phyloP scores from a whole-genome alignment of 1,140 invertebrate genomes.

The Epicauta chinensis region DNA sequence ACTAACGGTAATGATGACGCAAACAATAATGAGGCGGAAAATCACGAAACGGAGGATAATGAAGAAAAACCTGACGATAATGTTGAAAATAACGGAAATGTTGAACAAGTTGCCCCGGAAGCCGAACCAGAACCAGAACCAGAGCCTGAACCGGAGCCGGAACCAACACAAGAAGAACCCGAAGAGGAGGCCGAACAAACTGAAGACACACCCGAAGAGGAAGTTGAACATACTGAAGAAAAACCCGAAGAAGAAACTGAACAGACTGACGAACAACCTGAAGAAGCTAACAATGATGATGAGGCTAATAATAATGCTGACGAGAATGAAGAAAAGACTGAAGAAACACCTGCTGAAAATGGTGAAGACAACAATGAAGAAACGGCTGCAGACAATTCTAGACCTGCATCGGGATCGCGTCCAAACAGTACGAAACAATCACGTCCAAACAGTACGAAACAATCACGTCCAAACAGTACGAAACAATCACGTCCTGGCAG shows the following conservation, averaged over 20 bases:
- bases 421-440: slow-evolving; percentile 8
- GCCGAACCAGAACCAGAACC: neutral
- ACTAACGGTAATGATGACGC: slow-evolving; percentile 11
- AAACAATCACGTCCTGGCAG: neutral
- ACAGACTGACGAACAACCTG: slow-evolving; percentile 20
- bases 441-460: slow-evolving; percentile 3
- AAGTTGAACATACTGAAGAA: slow-evolving; percentile 18
- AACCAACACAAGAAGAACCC: slow-evolving; percentile 28
- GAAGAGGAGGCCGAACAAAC: slow-evolving; percentile 26
- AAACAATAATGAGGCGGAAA: neutral
- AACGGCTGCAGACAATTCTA: neutral
- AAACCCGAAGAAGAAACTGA: slow-evolving; percentile 22
- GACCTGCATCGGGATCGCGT: neutral
- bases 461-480: slow-evolving; percentile 5
- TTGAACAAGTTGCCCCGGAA: neutral
- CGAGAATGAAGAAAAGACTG: slow-evolving; percentile 18
- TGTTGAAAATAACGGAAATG: slow-evolving; percentile 11
- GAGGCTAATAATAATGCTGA: slow-evolving; percentile 5
- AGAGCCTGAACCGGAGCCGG: slow-evolving; percentile 1
- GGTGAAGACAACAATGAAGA: slow-evolving; percentile 9
- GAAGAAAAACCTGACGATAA: slow-evolving; percentile 33
- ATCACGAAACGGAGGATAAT: slow-evolving; percentile 31
- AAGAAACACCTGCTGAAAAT: slow-evolving; percentile 1
- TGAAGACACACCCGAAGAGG: slow-evolving; percentile 16
- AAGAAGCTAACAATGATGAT: slow-evolving; percentile 35